A percentile compares a stretch with the other conserved stretches of the same genome.
Conservation (phyloP, 2,888 invertebrate genomes). For the Agelastica alni region DNA sequence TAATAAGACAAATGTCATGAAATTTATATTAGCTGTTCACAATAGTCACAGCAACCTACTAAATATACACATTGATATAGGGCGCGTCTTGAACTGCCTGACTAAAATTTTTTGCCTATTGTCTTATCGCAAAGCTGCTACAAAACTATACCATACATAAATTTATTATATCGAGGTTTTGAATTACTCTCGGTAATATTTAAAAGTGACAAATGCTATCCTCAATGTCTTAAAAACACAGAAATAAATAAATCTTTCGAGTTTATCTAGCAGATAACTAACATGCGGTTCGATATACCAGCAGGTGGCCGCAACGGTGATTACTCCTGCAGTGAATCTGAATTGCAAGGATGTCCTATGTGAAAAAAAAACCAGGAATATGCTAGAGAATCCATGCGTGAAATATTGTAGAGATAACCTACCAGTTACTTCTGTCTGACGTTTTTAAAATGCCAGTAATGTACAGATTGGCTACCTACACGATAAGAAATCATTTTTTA, state of each 20-base stretch:
- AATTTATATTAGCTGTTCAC: too few species aligned
- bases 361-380: conserved; percentile 4
- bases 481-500: too few species aligned
- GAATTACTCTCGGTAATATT: too few species aligned
- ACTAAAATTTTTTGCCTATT: too few species aligned
- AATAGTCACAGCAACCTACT: too few species aligned
- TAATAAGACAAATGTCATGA: too few species aligned
- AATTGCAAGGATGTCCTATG: conserved; percentile 16
- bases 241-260: conserved; percentile 14
- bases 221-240: conserved; percentile 4
- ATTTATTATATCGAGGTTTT: too few species aligned
- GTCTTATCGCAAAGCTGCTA: too few species aligned
- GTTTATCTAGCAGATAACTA: conserved; percentile 19
- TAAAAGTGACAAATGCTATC: conserved; percentile 12
- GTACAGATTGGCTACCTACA: conserved; percentile 2
- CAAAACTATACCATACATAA: too few species aligned
- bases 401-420: conserved; percentile 15
- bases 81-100: too few species aligned
- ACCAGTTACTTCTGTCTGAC: conserved; percentile 18
- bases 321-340: conserved; percentile 25
- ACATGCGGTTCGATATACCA: conserved; percentile 26
- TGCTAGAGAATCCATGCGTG: conserved; percentile 15
- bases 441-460: neutral
- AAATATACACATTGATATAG: too few species aligned
- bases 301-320: conserved; percentile 22